phyloP scores from a whole-genome alignment of 2,888 invertebrate genomes.

The Synergus umbraculus region DNA sequence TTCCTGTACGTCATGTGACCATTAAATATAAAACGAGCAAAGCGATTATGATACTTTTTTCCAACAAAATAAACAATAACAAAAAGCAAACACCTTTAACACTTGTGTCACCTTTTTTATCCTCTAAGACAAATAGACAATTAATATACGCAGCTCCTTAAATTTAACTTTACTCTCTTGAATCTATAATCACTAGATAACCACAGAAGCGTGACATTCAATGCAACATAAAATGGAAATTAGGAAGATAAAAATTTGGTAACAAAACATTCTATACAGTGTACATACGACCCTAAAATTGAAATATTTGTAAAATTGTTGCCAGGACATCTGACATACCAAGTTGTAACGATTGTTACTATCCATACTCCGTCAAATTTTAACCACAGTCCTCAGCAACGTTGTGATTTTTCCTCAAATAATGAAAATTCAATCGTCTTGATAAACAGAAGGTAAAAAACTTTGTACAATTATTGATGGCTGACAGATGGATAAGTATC shows the following conservation, averaged over 20 bases:
- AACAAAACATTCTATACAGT: not conserved
- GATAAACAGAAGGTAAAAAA: not conserved
- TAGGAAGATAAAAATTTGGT: not conserved
- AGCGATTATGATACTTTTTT: not conserved
- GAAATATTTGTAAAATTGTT: not conserved
- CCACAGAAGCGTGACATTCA: not conserved
- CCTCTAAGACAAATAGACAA: not conserved
- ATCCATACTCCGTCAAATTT: conserved; percentile 22
- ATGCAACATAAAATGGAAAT: not conserved
- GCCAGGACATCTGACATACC: conserved; percentile 19
- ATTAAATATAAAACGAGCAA: conserved; percentile 11
- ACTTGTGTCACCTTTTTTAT: not conserved
- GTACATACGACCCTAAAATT: not conserved
- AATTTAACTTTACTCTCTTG: not conserved
- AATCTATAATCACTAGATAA: not conserved
- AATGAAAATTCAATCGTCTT: not conserved
- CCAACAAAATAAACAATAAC: not conserved
- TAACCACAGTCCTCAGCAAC: not conserved
- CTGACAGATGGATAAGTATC: conserved; percentile 25
- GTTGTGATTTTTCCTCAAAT: conserved; percentile 6
- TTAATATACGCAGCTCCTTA: not conserved
- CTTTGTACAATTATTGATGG: conserved; percentile 19
- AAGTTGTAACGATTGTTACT: conserved; percentile 30
- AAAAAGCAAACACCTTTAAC: conserved; percentile 1
- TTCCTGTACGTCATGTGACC: conserved; percentile 3